Conservation (phyloP, 2,113 vertebrate genomes). For the Deroptyus accipitrinus region DNA sequence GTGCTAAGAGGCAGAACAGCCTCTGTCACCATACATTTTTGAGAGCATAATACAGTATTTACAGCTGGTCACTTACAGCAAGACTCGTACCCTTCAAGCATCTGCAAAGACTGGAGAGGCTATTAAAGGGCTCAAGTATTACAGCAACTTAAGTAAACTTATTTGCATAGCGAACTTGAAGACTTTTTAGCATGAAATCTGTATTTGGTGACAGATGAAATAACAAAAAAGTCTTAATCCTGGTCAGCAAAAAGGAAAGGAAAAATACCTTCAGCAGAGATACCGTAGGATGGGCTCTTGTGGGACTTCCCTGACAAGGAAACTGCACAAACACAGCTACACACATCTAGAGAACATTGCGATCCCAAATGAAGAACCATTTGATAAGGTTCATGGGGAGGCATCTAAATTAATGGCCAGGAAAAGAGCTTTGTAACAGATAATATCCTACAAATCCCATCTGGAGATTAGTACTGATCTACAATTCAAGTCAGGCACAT, state of each 20-base stretch:
- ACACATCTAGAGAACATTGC: neutral
- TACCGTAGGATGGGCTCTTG: neutral
- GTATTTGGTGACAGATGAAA: neutral
- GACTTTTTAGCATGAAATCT: neutral
- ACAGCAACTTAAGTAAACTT: neutral
- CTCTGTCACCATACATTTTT: neutral
- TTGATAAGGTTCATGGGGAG: neutral
- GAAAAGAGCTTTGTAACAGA: neutral
- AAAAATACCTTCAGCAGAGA: neutral
- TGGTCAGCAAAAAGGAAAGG: neutral
- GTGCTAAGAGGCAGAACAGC: neutral
- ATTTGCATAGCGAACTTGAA: neutral
- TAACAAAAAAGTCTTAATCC: neutral
- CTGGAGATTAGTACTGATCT: neutral
- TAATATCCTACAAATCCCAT: neutral
- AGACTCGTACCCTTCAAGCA: neutral
- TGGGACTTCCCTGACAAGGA: neutral
- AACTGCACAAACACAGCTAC: neutral
- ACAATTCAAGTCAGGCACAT: neutral
- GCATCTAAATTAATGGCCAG: neutral
- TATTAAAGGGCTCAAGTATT: neutral
- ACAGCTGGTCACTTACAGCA: neutral
- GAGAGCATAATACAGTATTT: neutral
- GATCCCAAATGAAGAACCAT: neutral
- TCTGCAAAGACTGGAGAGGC: neutral